Evolutionary conservation across 2,797 vertebrate genomes (phyloP).

Genomic region (Coregonus sp.): DNA sequence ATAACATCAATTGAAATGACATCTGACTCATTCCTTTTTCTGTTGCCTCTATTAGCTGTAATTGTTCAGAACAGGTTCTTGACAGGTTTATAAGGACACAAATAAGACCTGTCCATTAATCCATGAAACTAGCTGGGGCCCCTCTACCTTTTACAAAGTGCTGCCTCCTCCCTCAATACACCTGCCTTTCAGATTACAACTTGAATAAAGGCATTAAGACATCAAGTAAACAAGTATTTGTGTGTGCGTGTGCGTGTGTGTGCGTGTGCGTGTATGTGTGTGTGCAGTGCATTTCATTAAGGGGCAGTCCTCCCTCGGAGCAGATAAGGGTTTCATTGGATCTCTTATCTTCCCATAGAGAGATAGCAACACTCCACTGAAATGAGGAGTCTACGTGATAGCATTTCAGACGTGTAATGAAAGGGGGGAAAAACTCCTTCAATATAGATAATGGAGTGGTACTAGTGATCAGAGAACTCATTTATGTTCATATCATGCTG

Average conservation of each 20-base stretch:
- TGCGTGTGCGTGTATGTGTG: background rate
- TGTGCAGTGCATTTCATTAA: conserved; percentile 27
- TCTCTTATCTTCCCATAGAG: conserved; percentile 27
- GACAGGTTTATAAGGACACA: background rate
- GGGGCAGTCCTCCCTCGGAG: conserved; percentile 20
- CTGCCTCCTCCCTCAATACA: background rate
- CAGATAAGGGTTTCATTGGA: conserved; percentile 29
- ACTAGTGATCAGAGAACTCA: conserved; percentile 4
- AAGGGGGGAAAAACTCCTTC: background rate
- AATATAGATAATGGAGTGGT: background rate
- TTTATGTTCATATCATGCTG: conserved; percentile 3
- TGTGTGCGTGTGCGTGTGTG: background rate
- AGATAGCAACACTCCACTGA: conserved; percentile 16
- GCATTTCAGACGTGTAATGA: conserved; percentile 9
- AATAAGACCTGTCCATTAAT: background rate
- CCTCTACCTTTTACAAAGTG: background rate
- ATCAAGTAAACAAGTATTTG: conserved; percentile 21
- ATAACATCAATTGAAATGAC: too few relatives aligned
- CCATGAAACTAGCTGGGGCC: background rate
- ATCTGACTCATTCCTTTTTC: background rate
- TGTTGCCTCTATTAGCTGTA: background rate
- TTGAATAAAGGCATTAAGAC: background rate
- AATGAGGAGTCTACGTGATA: conserved; percentile 10
- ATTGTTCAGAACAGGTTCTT: background rate
- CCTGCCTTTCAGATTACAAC: conserved; percentile 28